phyloP scores from a whole-genome alignment of 2,113 vertebrate species.

The Trematocara variabile region DNA sequence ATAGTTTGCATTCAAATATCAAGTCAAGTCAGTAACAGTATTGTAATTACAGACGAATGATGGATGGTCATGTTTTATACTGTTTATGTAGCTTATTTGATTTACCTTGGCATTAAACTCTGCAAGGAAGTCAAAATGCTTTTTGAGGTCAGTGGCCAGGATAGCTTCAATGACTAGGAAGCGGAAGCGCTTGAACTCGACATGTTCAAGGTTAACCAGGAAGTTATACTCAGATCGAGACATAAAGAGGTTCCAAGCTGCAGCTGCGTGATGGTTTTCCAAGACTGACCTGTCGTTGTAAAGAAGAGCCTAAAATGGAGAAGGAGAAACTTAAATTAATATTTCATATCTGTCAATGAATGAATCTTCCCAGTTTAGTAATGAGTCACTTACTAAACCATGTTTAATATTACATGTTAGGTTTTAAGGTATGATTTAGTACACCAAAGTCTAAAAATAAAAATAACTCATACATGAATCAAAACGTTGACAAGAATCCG shows the following conservation, averaged over 20 bases:
- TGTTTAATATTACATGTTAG: not conserved
- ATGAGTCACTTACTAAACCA: not conserved
- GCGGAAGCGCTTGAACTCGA: slow-evolving; percentile 98
- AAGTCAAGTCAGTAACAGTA: not conserved
- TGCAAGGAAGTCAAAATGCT: slow-evolving; percentile 97
- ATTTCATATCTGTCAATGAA: not conserved
- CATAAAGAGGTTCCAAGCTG: slow-evolving; percentile 98
- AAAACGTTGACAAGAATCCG: not conserved
- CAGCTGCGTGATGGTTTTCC: slow-evolving; percentile 95
- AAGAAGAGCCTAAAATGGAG: slow-evolving; percentile 81
- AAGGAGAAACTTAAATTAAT: not conserved
- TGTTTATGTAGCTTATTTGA: not conserved
- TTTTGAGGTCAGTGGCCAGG: slow-evolving; percentile 96
- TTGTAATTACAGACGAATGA: not conserved
- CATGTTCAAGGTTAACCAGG: slow-evolving; percentile 88
- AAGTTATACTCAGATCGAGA: slow-evolving; percentile 95
- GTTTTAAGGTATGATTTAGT: not conserved
- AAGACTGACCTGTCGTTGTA: slow-evolving; percentile 97
- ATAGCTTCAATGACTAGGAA: slow-evolving; percentile 99
- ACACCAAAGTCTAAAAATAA: not conserved
- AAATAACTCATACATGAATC: not conserved
- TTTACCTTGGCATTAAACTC: slow-evolving; percentile 96
- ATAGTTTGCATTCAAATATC: not conserved
- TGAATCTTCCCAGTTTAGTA: not conserved
- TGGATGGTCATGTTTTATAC: not conserved